Evolutionary conservation across 2,113 vertebrate genomes (phyloP).

Genomic region (Emydura subglobosa): DNA sequence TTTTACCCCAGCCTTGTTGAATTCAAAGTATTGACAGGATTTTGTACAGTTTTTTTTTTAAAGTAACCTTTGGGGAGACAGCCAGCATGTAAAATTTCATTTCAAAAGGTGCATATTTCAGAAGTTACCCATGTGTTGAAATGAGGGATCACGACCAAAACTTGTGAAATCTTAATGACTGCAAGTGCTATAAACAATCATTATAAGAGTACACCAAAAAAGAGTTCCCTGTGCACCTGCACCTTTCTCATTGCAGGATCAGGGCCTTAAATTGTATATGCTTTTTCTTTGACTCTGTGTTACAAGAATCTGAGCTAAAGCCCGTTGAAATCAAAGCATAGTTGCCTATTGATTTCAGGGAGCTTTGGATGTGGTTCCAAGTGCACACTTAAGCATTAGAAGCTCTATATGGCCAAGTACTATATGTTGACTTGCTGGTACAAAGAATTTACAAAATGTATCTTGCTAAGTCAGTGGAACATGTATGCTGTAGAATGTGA

Average conservation of each 20-base stretch:
- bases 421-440: not conserved
- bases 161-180: not conserved
- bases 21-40: not conserved
- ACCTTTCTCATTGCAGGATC: not conserved
- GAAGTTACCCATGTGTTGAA: not conserved
- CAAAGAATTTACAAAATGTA: not conserved
- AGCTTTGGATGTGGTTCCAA: not conserved
- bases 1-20: not conserved
- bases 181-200: not conserved
- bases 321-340: slow-evolving; percentile 51
- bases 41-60: not conserved
- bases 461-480: not conserved
- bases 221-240: not conserved
- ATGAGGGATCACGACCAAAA: not conserved
- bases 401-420: slow-evolving; percentile 2
- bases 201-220: not conserved
- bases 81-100: not conserved
- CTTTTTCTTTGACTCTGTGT: not conserved
- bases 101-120: not conserved
- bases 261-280: not conserved
- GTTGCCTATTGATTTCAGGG: slow-evolving; percentile 22
- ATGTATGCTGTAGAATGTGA: not conserved
- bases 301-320: not conserved
- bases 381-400: slow-evolving; percentile 14
- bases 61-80: not conserved